These are phyloP conservation scores for Camponotus vicinus DNA, from an alignment of 1,140 invertebrate genomes.

Conservation along the genomic window DNA sequence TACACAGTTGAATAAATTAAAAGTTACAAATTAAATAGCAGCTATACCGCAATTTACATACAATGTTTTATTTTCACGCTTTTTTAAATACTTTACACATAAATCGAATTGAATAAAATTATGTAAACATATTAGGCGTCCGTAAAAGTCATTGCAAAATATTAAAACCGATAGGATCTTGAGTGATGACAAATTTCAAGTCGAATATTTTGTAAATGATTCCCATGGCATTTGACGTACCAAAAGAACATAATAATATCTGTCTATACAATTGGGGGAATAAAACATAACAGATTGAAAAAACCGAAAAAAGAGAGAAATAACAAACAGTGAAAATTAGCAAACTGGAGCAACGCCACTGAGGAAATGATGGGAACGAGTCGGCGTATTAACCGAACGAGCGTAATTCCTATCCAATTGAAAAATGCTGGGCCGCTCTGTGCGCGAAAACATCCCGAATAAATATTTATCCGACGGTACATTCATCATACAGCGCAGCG, in stretches of 20 bases:
- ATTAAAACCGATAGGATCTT: not conserved
- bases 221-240: not conserved
- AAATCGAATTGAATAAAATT: not conserved
- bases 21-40: slow-evolving; percentile 17
- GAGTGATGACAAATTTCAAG: not conserved
- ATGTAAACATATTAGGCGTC: not conserved
- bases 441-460: not conserved
- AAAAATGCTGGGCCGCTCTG: not conserved
- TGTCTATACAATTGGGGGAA: not conserved
- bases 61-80: slow-evolving; percentile 7
- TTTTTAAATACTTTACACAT: not conserved
- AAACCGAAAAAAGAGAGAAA: not conserved
- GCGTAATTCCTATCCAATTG: not conserved
- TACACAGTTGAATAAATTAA: not conserved
- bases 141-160: not conserved
- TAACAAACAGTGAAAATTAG: not conserved
- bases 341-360: not conserved
- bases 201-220: not conserved
- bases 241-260: not conserved
- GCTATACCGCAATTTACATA: not conserved
- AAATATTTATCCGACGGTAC: slow-evolving; percentile 50
- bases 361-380: not conserved
- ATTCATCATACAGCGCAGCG: slow-evolving; percentile 14
- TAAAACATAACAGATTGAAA: not conserved
- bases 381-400: not conserved